Evolutionary conservation across 2,113 vertebrate species (phyloP).

Genomic region (Pongo abelii): DNA sequence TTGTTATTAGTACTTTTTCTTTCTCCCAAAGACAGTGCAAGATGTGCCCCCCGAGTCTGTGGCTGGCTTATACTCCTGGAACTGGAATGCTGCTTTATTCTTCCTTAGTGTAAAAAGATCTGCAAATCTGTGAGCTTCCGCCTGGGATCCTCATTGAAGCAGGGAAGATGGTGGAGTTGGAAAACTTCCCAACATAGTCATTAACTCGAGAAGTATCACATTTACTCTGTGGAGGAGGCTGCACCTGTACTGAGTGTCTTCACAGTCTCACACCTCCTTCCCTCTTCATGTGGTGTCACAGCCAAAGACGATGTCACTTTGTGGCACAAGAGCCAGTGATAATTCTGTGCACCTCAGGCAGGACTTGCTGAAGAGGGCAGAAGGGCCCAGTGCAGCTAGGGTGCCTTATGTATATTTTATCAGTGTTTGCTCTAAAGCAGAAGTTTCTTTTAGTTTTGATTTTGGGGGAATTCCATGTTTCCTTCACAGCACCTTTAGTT

Average conservation of each 20-base stretch:
- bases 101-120: background rate
- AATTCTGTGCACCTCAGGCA: background rate
- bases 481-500: background rate
- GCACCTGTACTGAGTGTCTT: background rate
- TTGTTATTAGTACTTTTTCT: background rate
- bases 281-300: background rate
- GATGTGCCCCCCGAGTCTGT: background rate
- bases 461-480: background rate
- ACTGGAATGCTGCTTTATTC: background rate
- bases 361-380: background rate
- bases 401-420: background rate
- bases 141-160: rapidly evolving
- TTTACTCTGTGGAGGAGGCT: background rate
- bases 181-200: slow-evolving; percentile 24
- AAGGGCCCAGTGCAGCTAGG: background rate
- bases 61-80: background rate
- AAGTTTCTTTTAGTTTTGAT: background rate
- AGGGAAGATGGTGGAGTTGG: background rate
- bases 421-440: background rate
- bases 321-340: background rate
- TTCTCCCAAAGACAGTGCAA: background rate
- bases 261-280: background rate
- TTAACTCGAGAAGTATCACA: background rate
- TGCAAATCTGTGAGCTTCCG: background rate
- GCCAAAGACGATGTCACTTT: background rate